Evolutionary conservation across 2,888 invertebrate species (phyloP).

Genomic region (Uropetala carovei): DNA sequence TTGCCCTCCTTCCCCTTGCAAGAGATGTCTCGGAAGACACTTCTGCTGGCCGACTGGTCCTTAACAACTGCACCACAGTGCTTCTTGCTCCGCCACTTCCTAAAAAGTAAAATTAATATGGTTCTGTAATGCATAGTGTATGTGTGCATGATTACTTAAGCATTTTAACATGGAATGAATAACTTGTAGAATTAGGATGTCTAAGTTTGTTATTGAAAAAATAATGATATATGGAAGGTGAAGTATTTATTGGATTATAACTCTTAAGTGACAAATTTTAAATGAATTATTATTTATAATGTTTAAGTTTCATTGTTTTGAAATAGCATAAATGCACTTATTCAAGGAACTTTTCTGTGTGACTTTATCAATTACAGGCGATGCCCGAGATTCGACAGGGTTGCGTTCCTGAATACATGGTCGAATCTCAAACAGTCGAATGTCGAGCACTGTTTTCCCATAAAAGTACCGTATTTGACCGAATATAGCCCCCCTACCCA

Average conservation of each 20-base stretch:
- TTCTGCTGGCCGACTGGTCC: constrained; percentile 85
- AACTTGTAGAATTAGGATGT: background rate
- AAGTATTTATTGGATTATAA: background rate
- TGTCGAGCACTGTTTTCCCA: too few relatives aligned
- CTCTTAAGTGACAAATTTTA: background rate
- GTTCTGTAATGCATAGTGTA: background rate
- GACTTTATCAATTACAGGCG: too few relatives aligned
- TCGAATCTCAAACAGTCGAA: too few relatives aligned
- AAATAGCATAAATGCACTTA: too few relatives aligned
- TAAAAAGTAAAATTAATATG: constrained; percentile 35
- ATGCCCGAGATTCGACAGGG: too few relatives aligned
- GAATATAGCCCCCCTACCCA: too few relatives aligned
- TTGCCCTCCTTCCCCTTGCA: constrained; percentile 83
- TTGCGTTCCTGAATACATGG: too few relatives aligned
- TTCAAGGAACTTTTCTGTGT: too few relatives aligned
- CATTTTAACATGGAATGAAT: background rate
- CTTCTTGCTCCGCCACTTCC: constrained; percentile 76
- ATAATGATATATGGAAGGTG: background rate
- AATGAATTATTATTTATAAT: too few relatives aligned
- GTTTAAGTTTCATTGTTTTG: background rate
- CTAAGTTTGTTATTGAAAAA: background rate
- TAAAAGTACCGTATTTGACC: too few relatives aligned
- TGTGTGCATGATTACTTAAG: background rate
- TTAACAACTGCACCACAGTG: constrained; percentile 86
- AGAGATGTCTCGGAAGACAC: constrained; percentile 89